phyloP scores from a whole-genome alignment of 2,888 invertebrate species.

The Thecophora atra region DNA sequence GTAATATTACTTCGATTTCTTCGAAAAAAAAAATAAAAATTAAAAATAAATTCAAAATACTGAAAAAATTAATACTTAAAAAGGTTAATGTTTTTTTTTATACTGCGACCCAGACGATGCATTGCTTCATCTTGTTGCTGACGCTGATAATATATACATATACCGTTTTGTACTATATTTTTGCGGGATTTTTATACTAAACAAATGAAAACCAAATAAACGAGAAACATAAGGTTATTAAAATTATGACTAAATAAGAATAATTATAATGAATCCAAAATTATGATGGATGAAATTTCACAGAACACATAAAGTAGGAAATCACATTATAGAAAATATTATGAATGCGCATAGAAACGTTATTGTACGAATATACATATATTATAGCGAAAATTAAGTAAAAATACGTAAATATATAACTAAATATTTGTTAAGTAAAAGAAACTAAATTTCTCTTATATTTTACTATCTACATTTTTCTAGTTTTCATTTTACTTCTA shows the following conservation, averaged over 20 bases:
- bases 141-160: slow-evolving; percentile 46
- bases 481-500: not conserved
- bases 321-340: slow-evolving; percentile 22
- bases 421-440: slow-evolving; percentile 18
- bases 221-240: slow-evolving; percentile 37
- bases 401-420: slow-evolving; percentile 40
- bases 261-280: not conserved
- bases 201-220: slow-evolving; percentile 45
- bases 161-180: slow-evolving; percentile 62
- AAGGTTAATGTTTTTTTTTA: slow-evolving; percentile 41
- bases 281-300: slow-evolving; percentile 1
- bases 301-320: slow-evolving; percentile 14
- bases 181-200: slow-evolving; percentile 59
- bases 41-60: not conserved
- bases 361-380: slow-evolving; percentile 17
- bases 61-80: slow-evolving; percentile 17
- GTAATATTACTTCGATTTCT: slow-evolving; percentile 21
- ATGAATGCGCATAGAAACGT: slow-evolving; percentile 13
- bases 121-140: slow-evolving; percentile 45
- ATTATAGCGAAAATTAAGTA: slow-evolving; percentile 26
- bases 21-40: not conserved
- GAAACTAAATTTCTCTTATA: slow-evolving; percentile 2
- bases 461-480: not conserved
- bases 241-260: slow-evolving; percentile 20
- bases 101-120: slow-evolving; percentile 46